These are phyloP conservation scores for Oncorhynchus gorbuscha DNA, from an alignment of 2,113 vertebrate species.

Conservation along the genomic window DNA sequence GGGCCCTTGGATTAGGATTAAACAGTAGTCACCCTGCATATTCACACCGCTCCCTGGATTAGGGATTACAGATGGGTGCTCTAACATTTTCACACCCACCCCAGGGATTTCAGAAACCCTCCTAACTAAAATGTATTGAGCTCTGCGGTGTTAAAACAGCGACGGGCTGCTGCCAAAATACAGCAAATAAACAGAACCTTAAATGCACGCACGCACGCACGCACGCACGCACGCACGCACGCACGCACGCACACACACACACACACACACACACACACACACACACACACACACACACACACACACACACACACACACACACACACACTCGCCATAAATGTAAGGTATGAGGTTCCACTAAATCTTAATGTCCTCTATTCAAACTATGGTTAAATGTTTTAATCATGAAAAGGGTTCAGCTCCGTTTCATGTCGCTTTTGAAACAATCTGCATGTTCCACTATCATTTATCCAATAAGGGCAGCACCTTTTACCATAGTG, in stretches of 20 bases:
- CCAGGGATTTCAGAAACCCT: conserved; percentile 37
- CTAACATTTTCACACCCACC: conserved; percentile 42
- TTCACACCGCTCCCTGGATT: conserved; percentile 48
- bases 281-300: background rate
- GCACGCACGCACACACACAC: too few relatives aligned
- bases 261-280: background rate
- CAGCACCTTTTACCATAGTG: background rate
- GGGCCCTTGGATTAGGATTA: conserved; percentile 51
- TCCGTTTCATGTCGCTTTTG: background rate
- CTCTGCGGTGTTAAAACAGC: background rate
- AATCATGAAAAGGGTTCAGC: background rate
- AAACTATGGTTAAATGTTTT: conserved; percentile 2
- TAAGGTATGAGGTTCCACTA: background rate
- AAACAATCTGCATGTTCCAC: background rate
- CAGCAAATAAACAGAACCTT: background rate
- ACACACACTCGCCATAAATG: background rate
- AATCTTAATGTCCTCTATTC: background rate
- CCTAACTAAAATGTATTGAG: background rate
- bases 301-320: background rate
- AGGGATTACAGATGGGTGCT: conserved; percentile 43
- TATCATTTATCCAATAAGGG: background rate
- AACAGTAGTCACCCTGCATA: conserved; percentile 38
- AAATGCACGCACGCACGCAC: background rate
- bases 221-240: too few relatives aligned
- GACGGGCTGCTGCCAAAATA: background rate